Base-by-base conservation (phyloP, 1,140 invertebrate genomes). In the Fopius arisanus region DNA sequence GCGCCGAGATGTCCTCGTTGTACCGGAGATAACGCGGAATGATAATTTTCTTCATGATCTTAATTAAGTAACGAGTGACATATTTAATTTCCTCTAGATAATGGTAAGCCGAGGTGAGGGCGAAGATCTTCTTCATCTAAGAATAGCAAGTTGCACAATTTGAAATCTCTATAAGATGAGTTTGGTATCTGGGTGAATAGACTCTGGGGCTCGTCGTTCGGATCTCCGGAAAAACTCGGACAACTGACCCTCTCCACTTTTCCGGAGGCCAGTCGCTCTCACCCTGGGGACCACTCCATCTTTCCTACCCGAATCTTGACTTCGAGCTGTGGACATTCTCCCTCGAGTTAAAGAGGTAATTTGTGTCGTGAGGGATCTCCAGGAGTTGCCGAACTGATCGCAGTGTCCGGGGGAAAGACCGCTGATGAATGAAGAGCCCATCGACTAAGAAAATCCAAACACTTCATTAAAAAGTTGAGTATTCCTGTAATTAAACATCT, bases 21-120 rank as follows among this genome's bases (percentile, higher is more conserved):
- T 48, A 37, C 33, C 33, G 43, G 33, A 48, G 43, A 48, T 19
- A 48, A 16, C 16, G 14, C 1, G 43, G 16, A 48, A 48, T 48
- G n/a, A 48, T 48, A 48, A 48, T 48, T 3, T 5, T 12, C 2
- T 16, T 14, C 5, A 7, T 5, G 2, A 48, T 48, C 43, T 48
- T 48, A 59, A 70, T 26, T 19, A 67, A 67, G 23, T 26, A 41
- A 71, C 43, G 54, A 26, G 41, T 41, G 72, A 73, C 48, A 29
- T 19, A 54, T 67, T 73, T 67, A 73, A 73, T 78, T 72, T 76
- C 70, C 29, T 26, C 41, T 62, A 73, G 70, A 77, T 75, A 76
- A 76, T 75, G 76, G 75, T 72, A 71, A 76, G 72, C 62, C 21
- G 3, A 12, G 26, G 1, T 19, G 43, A 19, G 37, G 67, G 62